Conservation (phyloP, 2,113 vertebrate species). For the Melanerpes formicivorus region DNA sequence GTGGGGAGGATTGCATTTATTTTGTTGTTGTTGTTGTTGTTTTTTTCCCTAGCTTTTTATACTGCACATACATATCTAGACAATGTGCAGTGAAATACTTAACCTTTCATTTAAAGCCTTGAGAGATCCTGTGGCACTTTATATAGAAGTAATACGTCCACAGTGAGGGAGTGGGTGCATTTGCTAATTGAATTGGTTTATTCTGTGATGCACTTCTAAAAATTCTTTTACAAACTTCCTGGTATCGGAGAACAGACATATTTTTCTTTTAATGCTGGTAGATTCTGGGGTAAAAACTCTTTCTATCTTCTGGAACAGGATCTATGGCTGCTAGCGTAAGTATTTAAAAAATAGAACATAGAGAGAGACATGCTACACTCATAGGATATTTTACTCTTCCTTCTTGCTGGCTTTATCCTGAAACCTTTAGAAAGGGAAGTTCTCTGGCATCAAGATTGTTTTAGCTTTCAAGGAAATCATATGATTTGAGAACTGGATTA, state of each 20-base stretch:
- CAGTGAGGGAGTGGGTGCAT: background rate
- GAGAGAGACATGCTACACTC: background rate
- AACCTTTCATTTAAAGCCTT: background rate
- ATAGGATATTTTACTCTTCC: background rate
- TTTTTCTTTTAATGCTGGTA: background rate
- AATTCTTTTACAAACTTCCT: background rate
- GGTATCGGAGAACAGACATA: background rate
- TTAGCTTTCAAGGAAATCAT: background rate
- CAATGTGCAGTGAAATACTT: background rate
- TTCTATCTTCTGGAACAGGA: background rate
- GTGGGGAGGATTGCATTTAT: background rate
- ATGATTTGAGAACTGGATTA: background rate
- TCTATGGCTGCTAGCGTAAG: background rate
- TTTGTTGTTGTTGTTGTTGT: background rate
- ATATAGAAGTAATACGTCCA: background rate
- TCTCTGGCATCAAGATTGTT: background rate
- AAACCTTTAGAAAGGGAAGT: background rate
- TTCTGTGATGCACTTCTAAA: background rate
- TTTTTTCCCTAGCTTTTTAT: background rate
- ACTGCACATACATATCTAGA: background rate
- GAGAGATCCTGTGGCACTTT: background rate
- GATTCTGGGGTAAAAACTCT: background rate
- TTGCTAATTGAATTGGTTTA: background rate
- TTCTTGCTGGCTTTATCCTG: conserved; percentile 8
- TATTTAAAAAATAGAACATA: background rate